phyloP scores from a whole-genome alignment of 2,888 invertebrate species.

The Acanthosepion lycidas region DNA sequence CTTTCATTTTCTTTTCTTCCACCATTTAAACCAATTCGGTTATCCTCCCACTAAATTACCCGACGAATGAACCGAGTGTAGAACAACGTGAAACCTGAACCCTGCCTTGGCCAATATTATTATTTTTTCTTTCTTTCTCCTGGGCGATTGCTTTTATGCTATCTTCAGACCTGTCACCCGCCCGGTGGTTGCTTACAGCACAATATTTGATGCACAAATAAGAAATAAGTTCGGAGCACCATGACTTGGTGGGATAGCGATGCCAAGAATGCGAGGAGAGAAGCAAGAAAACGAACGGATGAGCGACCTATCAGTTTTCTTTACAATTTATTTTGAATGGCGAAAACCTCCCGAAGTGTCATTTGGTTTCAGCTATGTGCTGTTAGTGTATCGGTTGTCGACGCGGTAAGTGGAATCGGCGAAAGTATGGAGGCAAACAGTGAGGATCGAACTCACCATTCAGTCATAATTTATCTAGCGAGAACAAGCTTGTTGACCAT shows the following conservation, averaged over 20 bases:
- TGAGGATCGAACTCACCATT: too few relatives aligned
- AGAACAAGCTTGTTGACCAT: too few relatives aligned
- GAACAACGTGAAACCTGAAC: neutral
- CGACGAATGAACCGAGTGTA: neutral
- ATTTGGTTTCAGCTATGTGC: neutral
- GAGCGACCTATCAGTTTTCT: neutral
- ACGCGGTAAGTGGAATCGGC: too few relatives aligned
- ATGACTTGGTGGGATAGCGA: neutral
- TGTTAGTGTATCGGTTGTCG: too few relatives aligned
- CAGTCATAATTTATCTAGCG: too few relatives aligned
- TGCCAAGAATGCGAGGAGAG: neutral
- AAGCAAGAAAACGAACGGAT: neutral
- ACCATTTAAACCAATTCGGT: neutral
- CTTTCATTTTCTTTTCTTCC: neutral
- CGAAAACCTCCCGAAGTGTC: neutral
- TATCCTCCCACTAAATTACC: neutral
- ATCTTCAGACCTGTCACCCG: neutral
- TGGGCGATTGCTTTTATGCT: conserved; percentile 3
- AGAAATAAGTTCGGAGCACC: neutral
- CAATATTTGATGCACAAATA: neutral
- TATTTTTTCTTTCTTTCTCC: neutral
- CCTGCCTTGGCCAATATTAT: neutral
- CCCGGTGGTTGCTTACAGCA: neutral
- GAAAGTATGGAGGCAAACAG: too few relatives aligned
- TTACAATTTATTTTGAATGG: neutral